phyloP scores from a whole-genome alignment of 2,113 vertebrate species.

The Pluvialis apricaria region DNA sequence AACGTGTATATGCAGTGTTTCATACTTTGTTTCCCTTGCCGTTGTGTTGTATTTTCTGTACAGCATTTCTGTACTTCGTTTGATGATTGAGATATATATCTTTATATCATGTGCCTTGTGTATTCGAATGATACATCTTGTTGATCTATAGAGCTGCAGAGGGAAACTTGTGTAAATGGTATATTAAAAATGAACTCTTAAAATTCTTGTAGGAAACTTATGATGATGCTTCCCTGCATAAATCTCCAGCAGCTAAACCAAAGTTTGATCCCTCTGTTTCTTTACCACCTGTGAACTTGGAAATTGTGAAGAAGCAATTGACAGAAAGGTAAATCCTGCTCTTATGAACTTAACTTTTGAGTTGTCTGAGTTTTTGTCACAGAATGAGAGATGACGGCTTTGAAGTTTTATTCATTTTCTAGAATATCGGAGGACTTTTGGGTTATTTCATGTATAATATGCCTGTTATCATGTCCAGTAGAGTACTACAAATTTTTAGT shows the following conservation, averaged over 20 bases:
- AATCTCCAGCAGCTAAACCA: constrained; percentile 33
- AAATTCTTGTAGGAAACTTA: constrained; percentile 51
- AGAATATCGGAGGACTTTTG: neutral
- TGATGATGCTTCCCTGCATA: neutral
- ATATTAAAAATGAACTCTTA: neutral
- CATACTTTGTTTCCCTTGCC: neutral
- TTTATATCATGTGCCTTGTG: neutral
- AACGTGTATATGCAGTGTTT: neutral
- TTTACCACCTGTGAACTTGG: constrained; percentile 76
- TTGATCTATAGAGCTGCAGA: neutral
- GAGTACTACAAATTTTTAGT: neutral
- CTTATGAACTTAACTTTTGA: neutral
- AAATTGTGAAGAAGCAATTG: constrained; percentile 84
- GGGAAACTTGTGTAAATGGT: neutral
- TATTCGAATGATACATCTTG: fast-evolving
- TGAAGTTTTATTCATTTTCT: neutral
- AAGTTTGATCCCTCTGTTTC: constrained; percentile 74
- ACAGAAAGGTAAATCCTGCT: constrained; percentile 72
- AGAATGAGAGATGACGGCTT: neutral
- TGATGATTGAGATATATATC: neutral
- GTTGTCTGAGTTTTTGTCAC: neutral
- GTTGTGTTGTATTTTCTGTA: neutral
- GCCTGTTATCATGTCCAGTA: neutral
- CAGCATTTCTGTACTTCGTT: neutral
- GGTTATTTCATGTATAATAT: neutral